Evolutionary conservation across 2,888 invertebrate species (phyloP).

Genomic region (Criorhina ranunculi): DNA sequence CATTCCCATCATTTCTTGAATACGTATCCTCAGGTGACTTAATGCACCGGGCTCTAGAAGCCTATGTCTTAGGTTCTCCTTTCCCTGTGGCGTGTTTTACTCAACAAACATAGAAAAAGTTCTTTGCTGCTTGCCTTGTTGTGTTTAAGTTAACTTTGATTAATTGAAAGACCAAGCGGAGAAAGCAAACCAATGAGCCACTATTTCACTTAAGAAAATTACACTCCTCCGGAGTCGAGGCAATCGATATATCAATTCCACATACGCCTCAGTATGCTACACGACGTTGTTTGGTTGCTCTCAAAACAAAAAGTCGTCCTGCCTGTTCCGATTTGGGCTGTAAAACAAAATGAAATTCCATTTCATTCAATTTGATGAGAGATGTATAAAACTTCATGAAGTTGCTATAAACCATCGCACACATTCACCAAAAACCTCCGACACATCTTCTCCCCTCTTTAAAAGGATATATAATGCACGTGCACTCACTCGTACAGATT

Average conservation of each 20-base stretch:
- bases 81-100: slow-evolving; percentile 28
- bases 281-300: slow-evolving; percentile 2
- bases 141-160: slow-evolving; percentile 58
- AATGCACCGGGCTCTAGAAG: slow-evolving; percentile 51
- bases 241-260: slow-evolving; percentile 66
- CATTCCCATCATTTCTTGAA: slow-evolving; percentile 32
- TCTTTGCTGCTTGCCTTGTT: neutral
- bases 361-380: slow-evolving; percentile 73
- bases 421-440: neutral
- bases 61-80: slow-evolving; percentile 29
- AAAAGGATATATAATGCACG: slow-evolving; percentile 76
- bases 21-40: slow-evolving; percentile 60
- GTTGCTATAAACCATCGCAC: slow-evolving; percentile 69
- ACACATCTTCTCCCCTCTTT: slow-evolving; percentile 32
- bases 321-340: slow-evolving; percentile 38
- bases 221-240: slow-evolving; percentile 43
- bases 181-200: slow-evolving; percentile 45
- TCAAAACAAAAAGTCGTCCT: slow-evolving; percentile 19
- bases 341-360: slow-evolving; percentile 72
- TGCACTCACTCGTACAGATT: slow-evolving; percentile 74
- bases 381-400: slow-evolving; percentile 73
- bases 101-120: slow-evolving; percentile 17
- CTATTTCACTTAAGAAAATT: slow-evolving; percentile 73
- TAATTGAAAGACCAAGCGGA: slow-evolving; percentile 63
- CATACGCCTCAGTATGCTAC: slow-evolving; percentile 45